Evolutionary conservation across 2,888 invertebrate genomes (phyloP).

Genomic region (Balanococcus diminutus): DNA sequence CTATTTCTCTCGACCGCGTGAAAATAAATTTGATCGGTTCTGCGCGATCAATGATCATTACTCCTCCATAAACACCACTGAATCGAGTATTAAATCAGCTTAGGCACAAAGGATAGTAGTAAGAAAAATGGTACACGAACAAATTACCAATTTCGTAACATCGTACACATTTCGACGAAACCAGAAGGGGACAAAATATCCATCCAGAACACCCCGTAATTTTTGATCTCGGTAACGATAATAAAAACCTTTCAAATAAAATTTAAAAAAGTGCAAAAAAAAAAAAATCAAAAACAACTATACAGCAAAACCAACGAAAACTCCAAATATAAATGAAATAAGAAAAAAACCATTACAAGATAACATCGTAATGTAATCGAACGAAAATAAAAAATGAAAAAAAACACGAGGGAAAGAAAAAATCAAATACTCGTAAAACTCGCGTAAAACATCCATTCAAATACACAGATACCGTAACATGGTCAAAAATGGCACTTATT

Average conservation of each 20-base stretch:
- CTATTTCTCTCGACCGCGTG: too few species aligned
- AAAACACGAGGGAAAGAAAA: background rate
- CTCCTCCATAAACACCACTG: too few species aligned
- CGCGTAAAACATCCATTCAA: background rate
- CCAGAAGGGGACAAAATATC: too few species aligned
- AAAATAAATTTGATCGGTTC: too few species aligned
- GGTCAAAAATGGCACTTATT: background rate
- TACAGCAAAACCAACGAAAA: background rate
- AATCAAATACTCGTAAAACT: background rate
- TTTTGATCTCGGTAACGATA: constrained; percentile 3
- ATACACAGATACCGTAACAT: background rate
- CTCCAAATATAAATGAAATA: background rate
- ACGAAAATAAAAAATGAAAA: background rate
- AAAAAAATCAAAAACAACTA: background rate
- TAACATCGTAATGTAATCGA: background rate
- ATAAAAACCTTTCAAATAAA: background rate
- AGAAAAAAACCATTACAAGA: background rate
- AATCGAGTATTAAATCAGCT: background rate
- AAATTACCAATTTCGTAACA: too few species aligned
- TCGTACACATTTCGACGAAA: too few species aligned
- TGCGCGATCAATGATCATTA: too few species aligned
- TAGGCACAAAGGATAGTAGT: too few species aligned
- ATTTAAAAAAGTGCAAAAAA: background rate
- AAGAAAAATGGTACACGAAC: too few species aligned
- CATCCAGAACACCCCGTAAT: background rate